Evolutionary conservation across 2,888 invertebrate genomes (phyloP).

Genomic region (Acrobeloides nanus): DNA sequence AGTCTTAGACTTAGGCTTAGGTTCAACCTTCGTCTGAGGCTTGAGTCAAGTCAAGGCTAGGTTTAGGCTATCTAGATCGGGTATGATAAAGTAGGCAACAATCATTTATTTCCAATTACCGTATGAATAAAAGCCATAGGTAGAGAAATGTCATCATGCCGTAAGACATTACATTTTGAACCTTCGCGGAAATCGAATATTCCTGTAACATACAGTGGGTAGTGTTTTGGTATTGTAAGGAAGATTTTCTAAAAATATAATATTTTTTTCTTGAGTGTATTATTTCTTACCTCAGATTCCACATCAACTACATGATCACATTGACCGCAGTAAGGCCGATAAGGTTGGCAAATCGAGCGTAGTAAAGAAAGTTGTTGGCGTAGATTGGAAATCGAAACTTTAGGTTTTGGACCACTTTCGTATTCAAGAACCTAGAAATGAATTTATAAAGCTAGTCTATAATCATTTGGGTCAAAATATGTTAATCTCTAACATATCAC

Average conservation of each 20-base stretch:
- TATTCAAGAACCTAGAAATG: conserved; percentile 22
- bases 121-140: conserved; percentile 50
- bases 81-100: too few species aligned
- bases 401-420: conserved; percentile 18
- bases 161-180: conserved; percentile 33
- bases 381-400: too few species aligned
- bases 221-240: conserved; percentile 42
- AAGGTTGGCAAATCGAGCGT: conserved; percentile 41
- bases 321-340: conserved; percentile 44
- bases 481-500: too few species aligned
- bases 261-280: conserved; percentile 8
- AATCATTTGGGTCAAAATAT: too few species aligned
- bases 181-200: conserved; percentile 46
- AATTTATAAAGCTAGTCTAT: neutral
- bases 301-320: conserved; percentile 35
- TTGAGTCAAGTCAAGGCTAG: too few species aligned
- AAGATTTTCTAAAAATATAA: conserved; percentile 31
- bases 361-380: conserved; percentile 8
- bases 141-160: conserved; percentile 34
- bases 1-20: too few species aligned
- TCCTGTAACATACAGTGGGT: conserved; percentile 41
- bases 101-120: too few species aligned
- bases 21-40: too few species aligned
- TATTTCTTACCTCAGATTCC: conserved; percentile 30
- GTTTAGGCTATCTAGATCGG: too few species aligned